A percentile compares a stretch with the other conserved stretches of the same genome.
phyloP scores from a whole-genome alignment of 2,797 vertebrate species.

The Arremon aurantiirostris region DNA sequence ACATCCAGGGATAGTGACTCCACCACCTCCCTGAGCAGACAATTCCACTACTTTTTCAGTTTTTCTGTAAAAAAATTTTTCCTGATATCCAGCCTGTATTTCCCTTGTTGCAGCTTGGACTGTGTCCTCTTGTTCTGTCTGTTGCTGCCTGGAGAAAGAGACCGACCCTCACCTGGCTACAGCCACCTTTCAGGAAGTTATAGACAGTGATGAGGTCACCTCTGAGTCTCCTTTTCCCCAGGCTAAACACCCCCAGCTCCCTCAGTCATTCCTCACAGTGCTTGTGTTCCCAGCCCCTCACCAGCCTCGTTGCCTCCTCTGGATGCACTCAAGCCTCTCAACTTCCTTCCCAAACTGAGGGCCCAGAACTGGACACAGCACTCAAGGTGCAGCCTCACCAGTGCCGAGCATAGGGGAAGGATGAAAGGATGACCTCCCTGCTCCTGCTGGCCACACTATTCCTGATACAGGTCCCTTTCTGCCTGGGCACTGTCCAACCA shows the following conservation, averaged over 20 bases:
- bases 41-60: neutral
- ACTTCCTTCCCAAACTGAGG: neutral
- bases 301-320: neutral
- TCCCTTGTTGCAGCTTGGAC: accelerated
- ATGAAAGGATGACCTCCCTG: neutral
- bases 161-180: too few species aligned
- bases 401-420: accelerated
- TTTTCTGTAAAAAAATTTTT: neutral
- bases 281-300: neutral
- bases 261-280: neutral
- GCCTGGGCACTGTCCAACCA: neutral
- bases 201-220: too few species aligned
- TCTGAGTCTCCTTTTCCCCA: neutral
- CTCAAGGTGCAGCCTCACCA: neutral
- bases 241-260: neutral
- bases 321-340: accelerated
- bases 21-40: accelerated
- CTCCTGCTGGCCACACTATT: neutral
- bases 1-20: neutral
- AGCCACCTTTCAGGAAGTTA: accelerated
- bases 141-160: neutral
- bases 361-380: neutral
- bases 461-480: neutral
- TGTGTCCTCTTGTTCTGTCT: neutral
- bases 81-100: neutral